These are phyloP conservation scores for Gymnothorax javanicus DNA, from an alignment of 2,797 vertebrate species.

Conservation along the genomic window DNA sequence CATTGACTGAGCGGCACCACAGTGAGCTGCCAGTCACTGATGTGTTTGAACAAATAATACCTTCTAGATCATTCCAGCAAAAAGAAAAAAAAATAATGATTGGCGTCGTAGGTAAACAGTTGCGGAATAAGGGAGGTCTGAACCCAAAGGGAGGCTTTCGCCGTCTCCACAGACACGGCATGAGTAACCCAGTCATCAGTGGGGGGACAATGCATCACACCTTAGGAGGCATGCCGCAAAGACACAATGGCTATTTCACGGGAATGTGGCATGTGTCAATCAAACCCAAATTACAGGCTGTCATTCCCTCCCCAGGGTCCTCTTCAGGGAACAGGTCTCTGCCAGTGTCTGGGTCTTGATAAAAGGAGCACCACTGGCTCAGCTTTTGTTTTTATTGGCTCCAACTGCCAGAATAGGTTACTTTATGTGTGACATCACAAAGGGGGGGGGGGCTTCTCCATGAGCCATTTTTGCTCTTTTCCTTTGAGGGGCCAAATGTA, in stretches of 20 bases:
- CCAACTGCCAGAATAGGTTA: neutral
- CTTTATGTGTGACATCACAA: neutral
- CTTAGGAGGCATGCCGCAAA: neutral
- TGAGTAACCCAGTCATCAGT: neutral
- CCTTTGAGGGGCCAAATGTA: too few species aligned
- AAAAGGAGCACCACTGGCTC: neutral
- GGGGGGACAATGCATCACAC: neutral
- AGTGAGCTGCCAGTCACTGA: neutral
- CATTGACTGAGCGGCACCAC: neutral
- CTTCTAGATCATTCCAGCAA: neutral
- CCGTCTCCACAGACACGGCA: neutral
- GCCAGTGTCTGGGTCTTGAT: neutral
- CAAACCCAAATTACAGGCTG: neutral
- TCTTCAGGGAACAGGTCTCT: neutral
- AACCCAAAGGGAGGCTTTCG: neutral
- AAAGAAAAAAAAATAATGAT: neutral
- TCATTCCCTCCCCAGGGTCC: neutral
- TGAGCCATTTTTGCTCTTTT: neutral
- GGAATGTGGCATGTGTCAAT: neutral
- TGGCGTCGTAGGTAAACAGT: neutral
- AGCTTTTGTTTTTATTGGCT: neutral
- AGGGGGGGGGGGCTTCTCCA: neutral
- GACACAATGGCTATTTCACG: neutral
- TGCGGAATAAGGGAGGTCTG: neutral
- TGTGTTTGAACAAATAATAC: neutral